Percentiles rank a stretch among this genome's conserved stretches.
Conservation (phyloP, 2,797 vertebrate species). For the Semotilus atromaculatus region DNA sequence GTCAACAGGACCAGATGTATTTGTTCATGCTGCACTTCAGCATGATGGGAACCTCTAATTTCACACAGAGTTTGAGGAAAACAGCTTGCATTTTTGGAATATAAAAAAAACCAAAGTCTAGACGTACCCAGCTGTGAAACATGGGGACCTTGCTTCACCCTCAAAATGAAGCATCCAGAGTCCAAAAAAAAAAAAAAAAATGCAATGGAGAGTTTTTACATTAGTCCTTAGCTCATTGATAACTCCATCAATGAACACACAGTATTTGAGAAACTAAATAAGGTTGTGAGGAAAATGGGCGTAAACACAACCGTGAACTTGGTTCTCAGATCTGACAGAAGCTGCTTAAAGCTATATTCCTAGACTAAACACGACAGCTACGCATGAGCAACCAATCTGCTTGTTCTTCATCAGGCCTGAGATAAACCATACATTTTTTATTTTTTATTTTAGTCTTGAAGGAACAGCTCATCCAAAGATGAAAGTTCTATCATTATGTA, state of each 20-base stretch:
- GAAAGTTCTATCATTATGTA: not conserved
- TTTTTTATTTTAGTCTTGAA: not conserved
- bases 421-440: not conserved
- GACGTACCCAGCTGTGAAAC: conserved; percentile 1
- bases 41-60: not conserved
- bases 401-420: not conserved
- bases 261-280: not conserved
- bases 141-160: not conserved
- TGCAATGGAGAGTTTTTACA: not conserved
- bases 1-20: not conserved
- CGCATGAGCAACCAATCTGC: not conserved
- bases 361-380: not conserved
- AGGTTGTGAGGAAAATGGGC: not conserved
- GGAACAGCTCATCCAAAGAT: not conserved
- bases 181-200: not conserved
- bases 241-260: not conserved
- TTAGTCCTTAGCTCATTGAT: not conserved
- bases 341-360: not conserved
- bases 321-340: not conserved
- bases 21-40: not conserved
- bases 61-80: conserved; percentile 14
- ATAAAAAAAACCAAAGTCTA: not conserved
- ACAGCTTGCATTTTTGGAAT: conserved; percentile 6
- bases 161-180: not conserved
- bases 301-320: not conserved